phyloP scores from a whole-genome alignment of 2,113 vertebrate genomes.

The Nannobrachium achirus region DNA sequence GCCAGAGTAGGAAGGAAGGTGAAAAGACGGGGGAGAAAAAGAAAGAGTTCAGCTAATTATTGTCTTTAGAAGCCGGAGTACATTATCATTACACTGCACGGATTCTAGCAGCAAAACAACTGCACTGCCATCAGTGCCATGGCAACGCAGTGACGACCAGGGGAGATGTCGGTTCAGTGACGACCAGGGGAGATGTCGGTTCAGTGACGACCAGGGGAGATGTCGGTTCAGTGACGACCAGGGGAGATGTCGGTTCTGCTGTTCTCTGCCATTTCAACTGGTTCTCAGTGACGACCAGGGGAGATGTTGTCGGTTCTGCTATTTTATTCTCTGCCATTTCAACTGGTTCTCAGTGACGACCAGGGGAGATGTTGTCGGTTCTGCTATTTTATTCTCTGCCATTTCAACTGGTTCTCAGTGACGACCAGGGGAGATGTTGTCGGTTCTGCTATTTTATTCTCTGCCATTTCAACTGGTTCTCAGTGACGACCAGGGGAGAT shows the following conservation, averaged over 20 bases:
- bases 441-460: too few relatives aligned
- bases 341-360: too few relatives aligned
- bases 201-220: slow-evolving; percentile 18
- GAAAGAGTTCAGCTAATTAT: slow-evolving; percentile 63
- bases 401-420: too few relatives aligned
- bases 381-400: too few relatives aligned
- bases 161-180: slow-evolving; percentile 16
- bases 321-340: slow-evolving; percentile 17
- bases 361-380: too few relatives aligned
- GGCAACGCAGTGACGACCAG: slow-evolving; percentile 46
- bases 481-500: too few relatives aligned
- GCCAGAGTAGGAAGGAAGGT: slow-evolving; percentile 7
- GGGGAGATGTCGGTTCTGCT: slow-evolving; percentile 14
- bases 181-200: slow-evolving; percentile 15
- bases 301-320: too few relatives aligned
- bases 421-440: too few relatives aligned
- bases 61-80: slow-evolving; percentile 33
- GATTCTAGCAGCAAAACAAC: slow-evolving; percentile 62
- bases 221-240: slow-evolving; percentile 1
- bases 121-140: slow-evolving; percentile 67
- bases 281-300: too few relatives aligned
- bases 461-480: too few relatives aligned
- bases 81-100: slow-evolving; percentile 63
- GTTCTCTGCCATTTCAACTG: too few relatives aligned
- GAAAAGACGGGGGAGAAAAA: slow-evolving; percentile 10